These are phyloP conservation scores for Stichopus horrens DNA, from an alignment of 53 echinoderm and acorn worm genomes.

Conservation along the genomic window DNA sequence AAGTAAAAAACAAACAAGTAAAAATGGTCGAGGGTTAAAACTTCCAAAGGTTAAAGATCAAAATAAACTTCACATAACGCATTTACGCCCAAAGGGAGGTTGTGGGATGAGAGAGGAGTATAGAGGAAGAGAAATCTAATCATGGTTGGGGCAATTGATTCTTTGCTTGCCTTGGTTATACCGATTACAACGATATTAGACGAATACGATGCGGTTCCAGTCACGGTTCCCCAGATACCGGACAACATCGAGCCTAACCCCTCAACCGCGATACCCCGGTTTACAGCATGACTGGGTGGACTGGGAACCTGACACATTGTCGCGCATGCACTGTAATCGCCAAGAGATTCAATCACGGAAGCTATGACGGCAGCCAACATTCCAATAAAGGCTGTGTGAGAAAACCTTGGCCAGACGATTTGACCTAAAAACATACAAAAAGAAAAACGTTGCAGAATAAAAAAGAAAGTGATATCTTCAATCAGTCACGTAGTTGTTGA, in stretches of 20 bases:
- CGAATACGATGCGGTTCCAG: slow-evolving; percentile 64
- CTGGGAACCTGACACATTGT: slow-evolving; percentile 63
- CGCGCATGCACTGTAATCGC: slow-evolving; percentile 81
- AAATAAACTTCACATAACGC: too few species aligned
- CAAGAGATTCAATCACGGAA: slow-evolving; percentile 75
- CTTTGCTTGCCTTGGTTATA: slow-evolving; percentile 60
- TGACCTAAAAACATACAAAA: slow-evolving; percentile 53
- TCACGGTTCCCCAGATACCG: slow-evolving; percentile 55
- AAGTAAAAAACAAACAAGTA: too few species aligned
- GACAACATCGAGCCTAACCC: slow-evolving; percentile 65
- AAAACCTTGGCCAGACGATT: slow-evolving; percentile 65
- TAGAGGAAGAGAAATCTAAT: too few species aligned
- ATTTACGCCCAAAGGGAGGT: too few species aligned
- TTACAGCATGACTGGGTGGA: slow-evolving; percentile 74
- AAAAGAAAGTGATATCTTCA: too few species aligned
- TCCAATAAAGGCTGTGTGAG: slow-evolving; percentile 56
- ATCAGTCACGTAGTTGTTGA: too few species aligned
- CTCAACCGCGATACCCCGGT: slow-evolving; percentile 68
- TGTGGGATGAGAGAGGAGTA: too few species aligned
- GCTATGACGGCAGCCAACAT: slow-evolving; percentile 67
- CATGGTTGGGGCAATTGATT: too few species aligned
- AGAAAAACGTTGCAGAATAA: background rate
- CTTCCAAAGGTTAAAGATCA: too few species aligned
- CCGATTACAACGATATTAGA: slow-evolving; percentile 71
- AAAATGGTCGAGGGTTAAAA: too few species aligned